Percentiles rank a stretch among this genome's conserved stretches.
Conservation (phyloP, 2,888 invertebrate genomes). For the Amphiduros pacificus region DNA sequence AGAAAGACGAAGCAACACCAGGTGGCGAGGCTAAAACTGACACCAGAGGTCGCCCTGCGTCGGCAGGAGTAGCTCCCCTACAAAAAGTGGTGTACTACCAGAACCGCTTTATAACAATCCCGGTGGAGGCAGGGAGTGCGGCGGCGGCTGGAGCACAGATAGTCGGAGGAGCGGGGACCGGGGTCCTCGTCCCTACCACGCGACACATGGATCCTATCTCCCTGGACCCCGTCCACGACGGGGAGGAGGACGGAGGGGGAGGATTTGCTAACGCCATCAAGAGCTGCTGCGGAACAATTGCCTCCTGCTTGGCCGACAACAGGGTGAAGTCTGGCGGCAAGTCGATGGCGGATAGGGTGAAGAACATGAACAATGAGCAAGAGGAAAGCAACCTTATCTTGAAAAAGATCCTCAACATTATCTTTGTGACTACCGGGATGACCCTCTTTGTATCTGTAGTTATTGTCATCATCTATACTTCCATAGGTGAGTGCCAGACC, state of each 20-base stretch:
- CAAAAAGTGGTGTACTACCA: conserved; percentile 18
- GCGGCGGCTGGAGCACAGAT: conserved; percentile 1
- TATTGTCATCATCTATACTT: conserved; percentile 48
- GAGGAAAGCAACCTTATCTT: conserved; percentile 33
- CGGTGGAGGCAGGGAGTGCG: conserved; percentile 6
- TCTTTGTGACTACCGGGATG: conserved; percentile 49
- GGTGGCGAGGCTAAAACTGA: no score
- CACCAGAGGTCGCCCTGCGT: no score
- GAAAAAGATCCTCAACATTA: conserved; percentile 48
- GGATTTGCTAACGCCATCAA: background rate
- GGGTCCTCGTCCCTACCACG: background rate
- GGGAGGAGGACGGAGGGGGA: background rate
- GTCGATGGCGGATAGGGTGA: conserved; percentile 15
- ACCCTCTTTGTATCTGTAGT: conserved; percentile 46
- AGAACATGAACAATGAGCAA: conserved; percentile 33
- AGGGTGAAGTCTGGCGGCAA: conserved; percentile 35
- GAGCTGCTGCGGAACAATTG: no score
- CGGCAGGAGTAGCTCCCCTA: background rate
- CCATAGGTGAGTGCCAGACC: conserved; percentile 48
- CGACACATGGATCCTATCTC: background rate
- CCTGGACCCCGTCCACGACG: no score
- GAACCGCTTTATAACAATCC: conserved; percentile 16
- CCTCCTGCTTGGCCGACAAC: conserved; percentile 40
- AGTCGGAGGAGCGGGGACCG: background rate
- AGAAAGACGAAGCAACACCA: no score